A percentile compares a stretch with the other conserved stretches of the same genome.
phyloP scores from a whole-genome alignment of 2,113 vertebrate genomes.

The Micronycteris hirsuta region DNA sequence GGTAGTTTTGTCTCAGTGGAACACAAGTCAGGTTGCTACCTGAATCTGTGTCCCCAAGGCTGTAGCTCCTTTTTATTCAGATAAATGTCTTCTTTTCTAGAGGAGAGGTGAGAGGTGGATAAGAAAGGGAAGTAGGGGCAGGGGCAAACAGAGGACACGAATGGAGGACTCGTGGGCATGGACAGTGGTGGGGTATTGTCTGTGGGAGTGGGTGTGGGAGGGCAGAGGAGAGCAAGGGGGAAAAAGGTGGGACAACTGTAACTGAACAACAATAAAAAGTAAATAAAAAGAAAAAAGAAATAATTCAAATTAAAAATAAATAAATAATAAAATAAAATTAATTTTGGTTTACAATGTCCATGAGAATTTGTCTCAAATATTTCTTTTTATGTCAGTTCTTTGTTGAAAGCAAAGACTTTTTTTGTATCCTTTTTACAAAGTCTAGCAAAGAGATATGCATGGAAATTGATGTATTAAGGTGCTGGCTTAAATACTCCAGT shows the following conservation, averaged over 20 bases:
- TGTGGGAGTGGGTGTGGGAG: too few species aligned
- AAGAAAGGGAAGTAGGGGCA: too few species aligned
- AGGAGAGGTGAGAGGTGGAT: too few species aligned
- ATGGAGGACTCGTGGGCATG: too few species aligned
- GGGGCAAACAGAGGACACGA: too few species aligned
- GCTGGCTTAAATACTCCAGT: neutral
- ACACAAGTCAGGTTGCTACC: neutral
- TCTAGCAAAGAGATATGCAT: neutral
- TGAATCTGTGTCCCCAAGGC: neutral
- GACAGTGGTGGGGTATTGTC: too few species aligned
- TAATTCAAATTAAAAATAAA: too few species aligned
- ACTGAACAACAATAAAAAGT: too few species aligned
- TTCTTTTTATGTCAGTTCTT: neutral
- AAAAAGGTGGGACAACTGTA: too few species aligned
- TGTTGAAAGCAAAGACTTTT: neutral
- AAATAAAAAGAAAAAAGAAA: too few species aligned
- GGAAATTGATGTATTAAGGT: neutral
- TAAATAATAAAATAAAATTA: neutral
- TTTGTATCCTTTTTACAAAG: neutral
- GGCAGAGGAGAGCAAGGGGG: too few species aligned
- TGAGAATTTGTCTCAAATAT: neutral
- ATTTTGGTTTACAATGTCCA: neutral
- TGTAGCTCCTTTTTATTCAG: neutral
- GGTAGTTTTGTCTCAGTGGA: neutral
- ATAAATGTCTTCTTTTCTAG: neutral